Base-by-base conservation (phyloP, 2,113 vertebrate species). In the Perca fluviatilis region DNA sequence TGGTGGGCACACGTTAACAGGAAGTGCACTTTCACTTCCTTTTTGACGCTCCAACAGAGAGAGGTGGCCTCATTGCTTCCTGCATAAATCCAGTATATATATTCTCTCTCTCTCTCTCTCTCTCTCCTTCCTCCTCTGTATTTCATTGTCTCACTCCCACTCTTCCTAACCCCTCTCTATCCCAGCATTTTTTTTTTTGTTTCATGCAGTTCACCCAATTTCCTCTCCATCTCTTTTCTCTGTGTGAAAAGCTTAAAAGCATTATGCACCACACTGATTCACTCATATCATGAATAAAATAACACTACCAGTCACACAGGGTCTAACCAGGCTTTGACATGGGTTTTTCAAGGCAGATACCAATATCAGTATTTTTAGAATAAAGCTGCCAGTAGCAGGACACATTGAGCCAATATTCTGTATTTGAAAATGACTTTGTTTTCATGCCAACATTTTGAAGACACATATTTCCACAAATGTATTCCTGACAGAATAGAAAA, bases 221-320 rank as follows among this genome's bases (percentile, higher is more conserved):
- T 92, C 85, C 92, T 87, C 74, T 89, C 86, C 86, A 83, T 89
- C 88, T 89, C 88, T 85, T 83, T 74, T 86, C 90, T 86, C 86
- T 79, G 85, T 89, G 88, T 92, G 89, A 92, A 88, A 76, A 90
- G 90, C 92, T 91, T 92, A 89, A 90, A 88, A 86, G 86, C 85
- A 84, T 92, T 86, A 89, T 91, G 86, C 89, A 64, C 77, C 92
- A 80, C 86, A 80, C 85, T 82, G 89, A 88, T 92, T 88, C 88
- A 79, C 88, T 89, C 86, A 23, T 72, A 83, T 86, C 77, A 86
- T 90, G 88, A 91, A 91, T 92, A 88, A 89, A 85, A 90, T 70
- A 80, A 81, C 36, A 64, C 66, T 36, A 74, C 56, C 82, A 86
- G 87, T 73, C 82, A 61, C 79, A 74, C 79, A 47, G 83, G 73